A percentile compares a stretch with the other conserved stretches of the same genome.
These are phyloP conservation scores for Cynopterus brachyotis DNA, from an alignment of 2,113 vertebrate species.

Conservation along the genomic window DNA sequence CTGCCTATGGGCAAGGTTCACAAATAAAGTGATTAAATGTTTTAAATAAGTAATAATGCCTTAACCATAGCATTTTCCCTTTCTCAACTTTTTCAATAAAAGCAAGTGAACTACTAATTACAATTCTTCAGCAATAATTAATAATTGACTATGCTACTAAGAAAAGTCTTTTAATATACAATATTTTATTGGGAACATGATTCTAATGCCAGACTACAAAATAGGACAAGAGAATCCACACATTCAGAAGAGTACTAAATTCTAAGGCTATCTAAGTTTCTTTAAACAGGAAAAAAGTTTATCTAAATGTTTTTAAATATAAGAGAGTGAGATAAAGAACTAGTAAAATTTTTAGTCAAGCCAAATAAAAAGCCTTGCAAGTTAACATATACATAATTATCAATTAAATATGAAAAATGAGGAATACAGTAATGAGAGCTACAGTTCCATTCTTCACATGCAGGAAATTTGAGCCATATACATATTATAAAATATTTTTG, in stretches of 20 bases:
- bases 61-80: background rate
- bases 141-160: background rate
- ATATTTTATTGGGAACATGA: background rate
- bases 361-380: background rate
- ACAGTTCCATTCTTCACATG: background rate
- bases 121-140: background rate
- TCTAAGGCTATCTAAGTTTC: background rate
- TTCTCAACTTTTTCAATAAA: slow-evolving; percentile 1
- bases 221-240: background rate
- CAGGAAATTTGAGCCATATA: background rate
- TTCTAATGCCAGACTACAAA: background rate
- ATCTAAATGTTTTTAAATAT: slow-evolving; percentile 31
- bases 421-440: background rate
- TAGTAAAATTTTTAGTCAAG: background rate
- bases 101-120: background rate
- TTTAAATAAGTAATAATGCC: background rate
- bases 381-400: background rate
- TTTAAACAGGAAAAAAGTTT: background rate
- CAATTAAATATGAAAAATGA: background rate
- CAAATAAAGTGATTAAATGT: background rate
- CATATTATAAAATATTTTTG: background rate
- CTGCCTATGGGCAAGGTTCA: background rate
- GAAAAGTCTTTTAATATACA: background rate
- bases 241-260: background rate
- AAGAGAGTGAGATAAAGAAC: background rate